Conservation (phyloP, 2,797 vertebrate genomes). For the Staurois parvus region DNA sequence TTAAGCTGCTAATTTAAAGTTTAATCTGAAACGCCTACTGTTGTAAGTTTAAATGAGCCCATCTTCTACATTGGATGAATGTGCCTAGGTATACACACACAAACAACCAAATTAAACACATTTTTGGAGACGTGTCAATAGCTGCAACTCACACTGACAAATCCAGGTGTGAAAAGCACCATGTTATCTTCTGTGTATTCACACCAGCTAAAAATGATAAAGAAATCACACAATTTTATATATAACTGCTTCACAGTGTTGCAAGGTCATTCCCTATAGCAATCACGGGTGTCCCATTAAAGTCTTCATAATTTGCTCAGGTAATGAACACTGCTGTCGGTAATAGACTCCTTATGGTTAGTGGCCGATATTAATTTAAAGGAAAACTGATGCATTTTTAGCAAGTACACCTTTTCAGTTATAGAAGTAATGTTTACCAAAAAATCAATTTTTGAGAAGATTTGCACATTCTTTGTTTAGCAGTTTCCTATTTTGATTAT, state of each 20-base stretch:
- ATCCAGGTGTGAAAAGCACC: slow-evolving; percentile 8
- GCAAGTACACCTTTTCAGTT: too few relatives aligned
- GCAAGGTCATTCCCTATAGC: slow-evolving; percentile 22
- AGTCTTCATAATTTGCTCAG: background rate
- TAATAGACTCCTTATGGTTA: background rate
- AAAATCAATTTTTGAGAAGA: too few relatives aligned
- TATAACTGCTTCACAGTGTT: background rate
- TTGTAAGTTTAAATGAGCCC: slow-evolving; percentile 1
- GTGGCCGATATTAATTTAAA: background rate
- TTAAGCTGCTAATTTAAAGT: background rate
- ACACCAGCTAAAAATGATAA: background rate
- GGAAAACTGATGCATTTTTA: background rate
- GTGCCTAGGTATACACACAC: slow-evolving; percentile 15
- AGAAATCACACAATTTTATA: slow-evolving; percentile 14
- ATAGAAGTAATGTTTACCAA: background rate
- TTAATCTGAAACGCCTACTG: background rate
- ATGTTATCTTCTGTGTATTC: background rate
- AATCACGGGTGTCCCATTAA: background rate
- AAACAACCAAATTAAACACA: slow-evolving; percentile 12
- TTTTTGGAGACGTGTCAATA: slow-evolving; percentile 22
- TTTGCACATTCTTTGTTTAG: background rate
- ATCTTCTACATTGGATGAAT: slow-evolving; percentile 18
- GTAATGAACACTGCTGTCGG: background rate
- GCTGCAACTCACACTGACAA: background rate
- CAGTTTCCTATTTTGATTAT: background rate